Evolutionary conservation across 2,888 invertebrate genomes (phyloP).

Genomic region (Cheilosia scutellata): DNA sequence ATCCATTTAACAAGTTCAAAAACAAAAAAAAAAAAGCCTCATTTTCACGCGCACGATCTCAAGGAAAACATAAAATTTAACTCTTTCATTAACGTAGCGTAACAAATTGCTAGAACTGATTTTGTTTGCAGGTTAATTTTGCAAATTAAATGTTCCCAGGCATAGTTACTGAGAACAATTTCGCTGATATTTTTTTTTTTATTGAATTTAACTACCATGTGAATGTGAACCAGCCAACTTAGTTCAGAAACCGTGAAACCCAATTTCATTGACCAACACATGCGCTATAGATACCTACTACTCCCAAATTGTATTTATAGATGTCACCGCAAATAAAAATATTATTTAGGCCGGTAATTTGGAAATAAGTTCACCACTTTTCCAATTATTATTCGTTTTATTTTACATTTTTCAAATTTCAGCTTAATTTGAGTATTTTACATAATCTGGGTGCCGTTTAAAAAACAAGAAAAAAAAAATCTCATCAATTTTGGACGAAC

Average conservation of each 20-base stretch:
- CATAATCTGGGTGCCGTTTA: not conserved
- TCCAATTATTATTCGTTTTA: slow-evolving; percentile 15
- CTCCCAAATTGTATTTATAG: not conserved
- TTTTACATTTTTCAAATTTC: not conserved
- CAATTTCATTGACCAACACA: slow-evolving; percentile 13
- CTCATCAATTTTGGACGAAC: not conserved
- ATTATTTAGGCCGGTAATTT: slow-evolving; percentile 35
- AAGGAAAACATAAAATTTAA: slow-evolving; percentile 20
- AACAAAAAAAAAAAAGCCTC: too few species aligned
- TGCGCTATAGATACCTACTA: too few species aligned
- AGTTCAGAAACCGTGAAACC: slow-evolving; percentile 51
- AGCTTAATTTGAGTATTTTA: slow-evolving; percentile 3
- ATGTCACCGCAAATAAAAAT: slow-evolving; percentile 20
- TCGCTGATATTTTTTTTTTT: not conserved
- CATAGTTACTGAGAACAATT: not conserved
- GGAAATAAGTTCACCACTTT: slow-evolving; percentile 29
- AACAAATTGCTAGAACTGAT: slow-evolving; percentile 40
- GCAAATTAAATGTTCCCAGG: slow-evolving; percentile 29
- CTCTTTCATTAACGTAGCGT: slow-evolving; percentile 41
- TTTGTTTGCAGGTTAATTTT: slow-evolving; percentile 20
- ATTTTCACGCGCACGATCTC: slow-evolving; percentile 3
- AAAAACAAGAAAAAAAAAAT: not conserved
- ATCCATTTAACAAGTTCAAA: not conserved
- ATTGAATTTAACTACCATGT: not conserved
- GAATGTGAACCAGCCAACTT: not conserved